Base-by-base conservation (phyloP, 1,140 invertebrate species). In the Drosophila kikkawai region DNA sequence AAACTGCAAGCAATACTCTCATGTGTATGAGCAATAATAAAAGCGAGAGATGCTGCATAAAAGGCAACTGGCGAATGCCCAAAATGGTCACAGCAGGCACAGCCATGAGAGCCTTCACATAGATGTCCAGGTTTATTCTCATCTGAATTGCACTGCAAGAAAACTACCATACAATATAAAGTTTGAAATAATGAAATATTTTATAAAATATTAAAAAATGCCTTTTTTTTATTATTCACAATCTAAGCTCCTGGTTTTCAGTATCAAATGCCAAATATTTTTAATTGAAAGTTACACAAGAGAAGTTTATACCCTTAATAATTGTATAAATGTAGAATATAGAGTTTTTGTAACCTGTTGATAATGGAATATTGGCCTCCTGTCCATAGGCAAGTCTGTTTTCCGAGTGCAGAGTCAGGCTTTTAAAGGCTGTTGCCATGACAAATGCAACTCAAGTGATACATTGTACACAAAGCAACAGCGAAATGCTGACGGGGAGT, bases 401-500 rank as follows among this genome's bases (percentile, higher is more conserved):
- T 42, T 26, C 34, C 12, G 4, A 67, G 66, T 70, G 67, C 26
- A 51, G 22, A 50, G 71, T 55, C 67, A 57, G 75, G 82, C 85
- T 88, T 68, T 80, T 75, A 70, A 68, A 67, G 66, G 75, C 82
- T 63, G 68, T 61, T 60, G 67, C 74, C 80, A 87, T 88, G 85
- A 88, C 85, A 88, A 88, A 90, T 90, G 79, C 85, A 90, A 90
- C 85, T 90, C 85, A 85, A 90, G 85, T 90, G 85, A 85, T 87
- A 85, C 71, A 90, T 90, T 90, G 85, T 90, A 79, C 51, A 88
- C 77, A 83, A 74, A 70, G 79, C 74, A 73, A 70, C 79, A 66
- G 51, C 74, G 44, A 65, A 73, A 58, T 41, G 73, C 70, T 51
- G n/a, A 39, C 34, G 37, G 34, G 77, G 45, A 12, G 41, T 37